These are phyloP conservation scores for Streptopelia turtur DNA, from an alignment of 2,797 vertebrate genomes.

Conservation along the genomic window DNA sequence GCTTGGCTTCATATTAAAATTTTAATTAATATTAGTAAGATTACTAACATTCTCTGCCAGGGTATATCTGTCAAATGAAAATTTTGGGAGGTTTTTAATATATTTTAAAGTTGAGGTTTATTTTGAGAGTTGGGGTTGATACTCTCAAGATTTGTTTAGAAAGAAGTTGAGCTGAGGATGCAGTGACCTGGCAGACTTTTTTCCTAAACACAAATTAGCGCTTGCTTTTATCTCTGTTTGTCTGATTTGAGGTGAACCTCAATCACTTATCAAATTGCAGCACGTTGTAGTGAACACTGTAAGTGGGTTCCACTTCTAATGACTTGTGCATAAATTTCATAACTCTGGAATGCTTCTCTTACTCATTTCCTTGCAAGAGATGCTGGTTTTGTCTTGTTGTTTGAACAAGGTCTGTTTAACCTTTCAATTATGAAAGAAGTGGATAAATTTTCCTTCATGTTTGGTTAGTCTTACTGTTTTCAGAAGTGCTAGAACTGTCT, in stretches of 20 bases:
- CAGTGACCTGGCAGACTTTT: not conserved
- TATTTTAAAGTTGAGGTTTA: not conserved
- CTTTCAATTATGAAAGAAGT: not conserved
- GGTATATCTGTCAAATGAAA: not conserved
- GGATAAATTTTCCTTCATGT: not conserved
- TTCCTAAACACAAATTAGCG: not conserved
- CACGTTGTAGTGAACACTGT: not conserved
- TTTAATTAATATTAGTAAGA: not conserved
- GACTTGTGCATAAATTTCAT: not conserved
- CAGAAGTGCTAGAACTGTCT: not conserved
- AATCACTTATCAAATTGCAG: not conserved
- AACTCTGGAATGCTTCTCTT: not conserved
- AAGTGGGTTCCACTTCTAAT: not conserved
- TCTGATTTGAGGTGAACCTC: slow-evolving; percentile 11
- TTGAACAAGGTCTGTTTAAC: not conserved
- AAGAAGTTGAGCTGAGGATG: not conserved
- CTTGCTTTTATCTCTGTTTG: slow-evolving; percentile 8
- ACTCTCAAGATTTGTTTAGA: not conserved
- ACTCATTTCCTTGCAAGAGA: not conserved
- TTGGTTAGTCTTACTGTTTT: not conserved
- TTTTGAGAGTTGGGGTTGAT: not conserved
- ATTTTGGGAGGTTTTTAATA: not conserved
- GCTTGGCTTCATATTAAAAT: not conserved
- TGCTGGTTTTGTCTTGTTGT: not conserved
- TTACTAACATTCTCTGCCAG: not conserved